A percentile compares a stretch with the other conserved stretches of the same genome.
These are phyloP conservation scores for Entomyzon cyanotis DNA, from an alignment of 2,113 vertebrate species.

Conservation along the genomic window DNA sequence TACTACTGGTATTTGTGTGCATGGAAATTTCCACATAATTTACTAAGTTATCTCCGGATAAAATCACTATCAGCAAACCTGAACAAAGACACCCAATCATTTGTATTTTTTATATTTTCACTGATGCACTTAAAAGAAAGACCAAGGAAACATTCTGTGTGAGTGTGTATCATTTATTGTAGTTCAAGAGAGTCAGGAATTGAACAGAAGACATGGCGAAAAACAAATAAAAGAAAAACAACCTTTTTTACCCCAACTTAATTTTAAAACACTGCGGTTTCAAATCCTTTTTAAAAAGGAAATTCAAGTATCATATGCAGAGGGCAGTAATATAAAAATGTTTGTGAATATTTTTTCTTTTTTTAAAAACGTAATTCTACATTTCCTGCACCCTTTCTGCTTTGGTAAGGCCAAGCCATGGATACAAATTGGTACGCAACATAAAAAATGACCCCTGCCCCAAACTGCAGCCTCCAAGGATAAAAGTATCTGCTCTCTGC, in stretches of 20 bases:
- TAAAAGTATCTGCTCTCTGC: conserved; percentile 37
- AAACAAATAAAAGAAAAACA: conserved; percentile 59
- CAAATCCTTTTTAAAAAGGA: conserved; percentile 78
- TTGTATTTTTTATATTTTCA: not conserved
- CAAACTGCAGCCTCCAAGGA: conserved; percentile 36
- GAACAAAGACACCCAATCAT: not conserved
- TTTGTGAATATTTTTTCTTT: conserved; percentile 42
- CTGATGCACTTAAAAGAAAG: not conserved
- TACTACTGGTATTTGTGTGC: not conserved
- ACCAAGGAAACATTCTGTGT: conserved; percentile 41
- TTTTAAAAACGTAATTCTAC: conserved; percentile 64
- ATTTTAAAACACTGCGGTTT: conserved; percentile 81
- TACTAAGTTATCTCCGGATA: not conserved
- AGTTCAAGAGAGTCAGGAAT: conserved; percentile 89
- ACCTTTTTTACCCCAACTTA: conserved; percentile 60
- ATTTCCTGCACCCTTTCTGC: conserved; percentile 72
- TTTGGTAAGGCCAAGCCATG: conserved; percentile 82
- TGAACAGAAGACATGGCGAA: conserved; percentile 76
- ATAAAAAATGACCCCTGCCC: conserved; percentile 62
- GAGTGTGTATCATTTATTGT: conserved; percentile 94
- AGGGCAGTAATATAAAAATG: conserved; percentile 78
- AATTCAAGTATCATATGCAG: conserved; percentile 77
- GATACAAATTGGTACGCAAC: conserved; percentile 68
- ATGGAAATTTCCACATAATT: not conserved
- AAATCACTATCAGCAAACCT: not conserved